Evolutionary conservation across 2,113 vertebrate species (phyloP), one percentile per base, ranked within the genome.

Genomic region (Platysteira castanea): DNA sequence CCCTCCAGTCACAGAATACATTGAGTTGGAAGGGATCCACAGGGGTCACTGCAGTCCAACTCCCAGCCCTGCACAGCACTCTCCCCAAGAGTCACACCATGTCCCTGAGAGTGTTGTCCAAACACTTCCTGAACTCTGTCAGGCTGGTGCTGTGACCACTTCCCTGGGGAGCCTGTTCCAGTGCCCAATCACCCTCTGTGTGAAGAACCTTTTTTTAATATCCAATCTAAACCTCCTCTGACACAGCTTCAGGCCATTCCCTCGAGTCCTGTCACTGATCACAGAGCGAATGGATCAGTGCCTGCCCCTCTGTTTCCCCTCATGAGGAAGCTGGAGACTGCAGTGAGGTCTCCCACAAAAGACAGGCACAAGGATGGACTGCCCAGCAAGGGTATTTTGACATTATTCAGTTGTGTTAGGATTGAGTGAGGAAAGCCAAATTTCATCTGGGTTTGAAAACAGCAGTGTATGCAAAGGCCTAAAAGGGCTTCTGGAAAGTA

Each of bases 161-260:
- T 2, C 31, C 22, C 41, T 37, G 26, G 12, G 8, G 31, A 76
- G 8, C 26, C 17, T 19, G 24, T 15, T 47, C 3, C 30, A 61
- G 11, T 9, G 11, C 15, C 15, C 70, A 49, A 0, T 0, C 14
- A 35, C 21, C 6, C 20, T 10, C 21, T 35, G 26, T 5, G 2
- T 26, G 21, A 83, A 69, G 14, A 76, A 53, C 4, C 9, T 15
- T 23, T 35, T 13, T 0, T 4, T 19, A 1, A 27, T 2, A 41
- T 0, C 8, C 17, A 68, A 7, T 26, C 12, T 11, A 18, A 77
- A 35, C 15, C 8, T 63, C 6, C 10, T 6, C 22, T 56, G 18
- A 76, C 15, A 1, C 30, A 69, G 1, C 15, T 42, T 33, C 41
- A 37, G 3, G 8, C 8, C 15, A 17, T 42, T 70, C 10, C 31